These are phyloP conservation scores for Solen grandis DNA, from an alignment of 1,140 invertebrate genomes.

Conservation along the genomic window DNA sequence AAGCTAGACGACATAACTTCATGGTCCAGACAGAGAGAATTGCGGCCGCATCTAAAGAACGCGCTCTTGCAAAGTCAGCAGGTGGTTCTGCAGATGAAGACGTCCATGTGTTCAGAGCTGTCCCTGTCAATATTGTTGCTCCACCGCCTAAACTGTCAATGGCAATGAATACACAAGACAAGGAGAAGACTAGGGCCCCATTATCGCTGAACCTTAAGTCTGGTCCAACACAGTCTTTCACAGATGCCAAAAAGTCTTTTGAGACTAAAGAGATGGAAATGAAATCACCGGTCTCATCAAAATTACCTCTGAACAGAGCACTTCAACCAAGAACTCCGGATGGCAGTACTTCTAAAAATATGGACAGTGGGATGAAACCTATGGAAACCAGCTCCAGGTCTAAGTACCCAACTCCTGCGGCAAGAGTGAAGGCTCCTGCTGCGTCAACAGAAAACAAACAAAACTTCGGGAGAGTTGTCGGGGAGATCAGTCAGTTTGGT, in stretches of 20 bases:
- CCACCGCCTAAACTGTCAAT: slow-evolving; percentile 36
- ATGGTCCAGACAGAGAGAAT: slow-evolving; percentile 27
- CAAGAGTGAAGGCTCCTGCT: neutral
- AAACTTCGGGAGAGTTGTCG: slow-evolving; percentile 8
- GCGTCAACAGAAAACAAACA: neutral
- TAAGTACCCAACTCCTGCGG: neutral
- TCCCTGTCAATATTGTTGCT: slow-evolving; percentile 41
- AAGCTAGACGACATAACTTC: slow-evolving; percentile 42
- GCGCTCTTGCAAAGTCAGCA: slow-evolving; percentile 1
- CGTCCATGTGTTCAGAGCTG: slow-evolving; percentile 2
- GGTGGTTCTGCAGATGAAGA: neutral
- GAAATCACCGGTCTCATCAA: neutral
- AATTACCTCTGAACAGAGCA: slow-evolving; percentile 55
- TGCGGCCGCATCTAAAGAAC: slow-evolving; percentile 36
- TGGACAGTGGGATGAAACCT: slow-evolving; percentile 14
- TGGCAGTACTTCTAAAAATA: neutral
- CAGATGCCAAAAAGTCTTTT: slow-evolving; percentile 31
- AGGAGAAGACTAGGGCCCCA: neutral
- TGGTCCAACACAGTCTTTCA: slow-evolving; percentile 1
- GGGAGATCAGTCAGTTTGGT: slow-evolving; percentile 45
- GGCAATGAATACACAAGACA: slow-evolving; percentile 3
- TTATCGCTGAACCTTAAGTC: neutral
- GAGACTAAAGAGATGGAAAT: slow-evolving; percentile 32
- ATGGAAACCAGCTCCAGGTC: slow-evolving; percentile 6
- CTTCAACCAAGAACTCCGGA: slow-evolving; percentile 56